Evolutionary conservation across 2,797 vertebrate genomes (phyloP), one percentile per base, ranked within the genome.

Genomic region (Myotis findleyi): DNA sequence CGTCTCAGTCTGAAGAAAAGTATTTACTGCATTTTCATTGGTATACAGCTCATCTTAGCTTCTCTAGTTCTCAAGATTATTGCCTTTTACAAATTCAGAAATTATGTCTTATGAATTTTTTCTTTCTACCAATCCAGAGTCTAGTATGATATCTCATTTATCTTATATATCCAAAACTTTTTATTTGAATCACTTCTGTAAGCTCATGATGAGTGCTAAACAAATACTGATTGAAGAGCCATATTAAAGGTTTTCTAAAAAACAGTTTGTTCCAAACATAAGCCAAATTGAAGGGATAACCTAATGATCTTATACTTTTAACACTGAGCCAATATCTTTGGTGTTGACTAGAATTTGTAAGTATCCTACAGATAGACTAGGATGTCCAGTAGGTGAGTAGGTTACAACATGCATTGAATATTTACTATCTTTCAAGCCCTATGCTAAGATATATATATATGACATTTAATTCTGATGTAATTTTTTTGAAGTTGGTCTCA

Each of bases 61-160:
- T 91, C 36, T 88, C 86, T 90, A 49, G n/a, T 47, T 88, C 27
- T 85, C 33, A 79, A 59, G 20, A n/a, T 30, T 69, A 71, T 49
- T 91, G 12, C 12, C n/a, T 88, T 64, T 87, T 57, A 82, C 6
- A 89, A 75, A 92, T 87, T 82, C 6, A 72, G 44, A 83, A 89
- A 83, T 57, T 62, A 73, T 66, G 33, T 89, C 13, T 49, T 76
- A 16, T 25, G 41, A 57, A 38, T 82, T 75, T 91, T 93, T 86
- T 8, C 53, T 49, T 86, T 64, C 27, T 82, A 38, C 5, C 17
- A 1, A 36, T 75, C 16, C n/a, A 38, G 30, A 68, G 9, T 36
- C 18, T 86, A 57, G 7, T 36, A 33, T 81, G 23, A 71, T 49
- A n/a, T 72, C 18, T 75, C 44, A 55, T 47, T 90, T 18, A 53